Conservation (phyloP, 2,888 invertebrate species). For the Vanessa cardui region DNA sequence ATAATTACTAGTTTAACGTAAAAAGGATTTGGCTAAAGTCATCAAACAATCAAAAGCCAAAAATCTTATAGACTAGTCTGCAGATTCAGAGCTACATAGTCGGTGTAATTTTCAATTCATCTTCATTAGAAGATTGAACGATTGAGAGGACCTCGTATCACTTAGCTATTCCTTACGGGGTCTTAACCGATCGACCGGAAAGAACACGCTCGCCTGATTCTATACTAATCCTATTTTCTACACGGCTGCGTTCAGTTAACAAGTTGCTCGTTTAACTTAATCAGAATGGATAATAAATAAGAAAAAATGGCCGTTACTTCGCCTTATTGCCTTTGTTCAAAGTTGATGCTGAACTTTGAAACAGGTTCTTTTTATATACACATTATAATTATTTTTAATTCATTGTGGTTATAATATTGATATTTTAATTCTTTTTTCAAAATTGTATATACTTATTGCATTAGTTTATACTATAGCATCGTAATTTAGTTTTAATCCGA, state of each 20-base stretch:
- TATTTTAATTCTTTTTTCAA: too few species aligned
- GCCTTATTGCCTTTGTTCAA: conserved; percentile 4
- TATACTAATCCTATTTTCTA: conserved; percentile 39
- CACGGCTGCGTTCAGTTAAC: conserved; percentile 33
- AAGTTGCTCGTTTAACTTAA: conserved; percentile 34
- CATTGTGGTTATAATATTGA: too few species aligned
- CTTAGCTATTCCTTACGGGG: conserved; percentile 32
- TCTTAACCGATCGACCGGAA: conserved; percentile 31
- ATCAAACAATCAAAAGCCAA: too few species aligned
- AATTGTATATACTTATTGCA: too few species aligned
- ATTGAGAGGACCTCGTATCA: conserved; percentile 25
- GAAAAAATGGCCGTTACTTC: conserved; percentile 13
- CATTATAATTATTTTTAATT: too few species aligned
- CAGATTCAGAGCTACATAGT: too few species aligned
- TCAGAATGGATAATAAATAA: conserved; percentile 21
- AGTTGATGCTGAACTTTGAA: not conserved
- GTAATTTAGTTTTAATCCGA: too few species aligned
- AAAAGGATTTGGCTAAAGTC: too few species aligned
- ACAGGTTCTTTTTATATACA: not conserved
- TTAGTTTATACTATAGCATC: too few species aligned
- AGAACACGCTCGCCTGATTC: conserved; percentile 38
- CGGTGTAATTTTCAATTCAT: conserved; percentile 3
- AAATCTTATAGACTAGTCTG: too few species aligned
- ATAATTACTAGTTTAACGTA: too few species aligned
- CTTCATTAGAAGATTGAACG: conserved; percentile 23